phyloP scores from a whole-genome alignment of 64 coral and sea anemone genomes.

The Stichodactyla helianthus region DNA sequence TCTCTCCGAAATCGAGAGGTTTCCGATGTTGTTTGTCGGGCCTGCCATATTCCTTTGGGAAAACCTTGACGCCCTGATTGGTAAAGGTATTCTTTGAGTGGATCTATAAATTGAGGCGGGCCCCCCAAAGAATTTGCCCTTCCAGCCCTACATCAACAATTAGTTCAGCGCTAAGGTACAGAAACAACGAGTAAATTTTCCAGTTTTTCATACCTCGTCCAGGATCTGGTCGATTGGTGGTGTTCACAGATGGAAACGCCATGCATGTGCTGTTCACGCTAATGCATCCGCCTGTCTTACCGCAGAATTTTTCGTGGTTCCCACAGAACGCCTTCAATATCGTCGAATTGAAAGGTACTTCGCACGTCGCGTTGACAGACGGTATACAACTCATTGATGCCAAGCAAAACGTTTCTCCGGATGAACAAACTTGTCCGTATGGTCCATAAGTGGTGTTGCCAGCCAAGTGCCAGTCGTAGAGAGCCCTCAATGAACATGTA shows the following conservation, averaged over 20 bases:
- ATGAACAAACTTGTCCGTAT: conserved; percentile 3
- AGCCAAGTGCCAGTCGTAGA: conserved; percentile 21
- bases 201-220: background rate
- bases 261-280: background rate
- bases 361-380: conserved; percentile 4
- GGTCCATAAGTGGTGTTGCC: background rate
- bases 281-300: background rate
- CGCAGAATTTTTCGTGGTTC: background rate
- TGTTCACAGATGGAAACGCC: background rate
- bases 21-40: too few relatives aligned
- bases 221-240: background rate
- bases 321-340: background rate
- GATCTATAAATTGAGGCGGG: too few relatives aligned
- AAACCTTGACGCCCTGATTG: too few relatives aligned
- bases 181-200: background rate
- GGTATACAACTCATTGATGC: conserved; percentile 25
- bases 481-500: conserved; percentile 30
- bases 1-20: too few relatives aligned
- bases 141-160: background rate
- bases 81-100: too few relatives aligned
- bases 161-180: background rate
- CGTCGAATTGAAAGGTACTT: background rate
- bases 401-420: conserved; percentile 18
- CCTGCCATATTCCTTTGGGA: too few relatives aligned
- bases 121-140: too few relatives aligned